Evolutionary conservation across 2,888 invertebrate species (phyloP).

Genomic region (Acholoe squamosa): DNA sequence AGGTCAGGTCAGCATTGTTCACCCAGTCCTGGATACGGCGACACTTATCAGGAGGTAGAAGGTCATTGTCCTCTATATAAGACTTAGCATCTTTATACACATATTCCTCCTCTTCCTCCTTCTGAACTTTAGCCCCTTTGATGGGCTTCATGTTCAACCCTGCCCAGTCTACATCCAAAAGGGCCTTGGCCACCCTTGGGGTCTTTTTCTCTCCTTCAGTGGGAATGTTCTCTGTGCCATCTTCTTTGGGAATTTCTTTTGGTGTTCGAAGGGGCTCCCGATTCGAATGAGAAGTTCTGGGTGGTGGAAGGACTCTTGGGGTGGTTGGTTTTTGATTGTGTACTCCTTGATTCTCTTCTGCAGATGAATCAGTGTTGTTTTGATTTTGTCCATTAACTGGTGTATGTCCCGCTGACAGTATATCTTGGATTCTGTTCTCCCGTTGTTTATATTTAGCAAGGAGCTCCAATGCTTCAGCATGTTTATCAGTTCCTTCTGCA

Average conservation of each 20-base stretch:
- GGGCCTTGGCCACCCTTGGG: not conserved
- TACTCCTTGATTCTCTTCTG: not conserved
- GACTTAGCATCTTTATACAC: not conserved
- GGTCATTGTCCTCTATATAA: slow-evolving; percentile 21
- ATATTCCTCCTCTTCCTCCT: not conserved
- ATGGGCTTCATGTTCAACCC: not conserved
- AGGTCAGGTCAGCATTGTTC: not conserved
- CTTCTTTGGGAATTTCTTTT: not conserved
- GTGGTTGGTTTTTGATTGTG: not conserved
- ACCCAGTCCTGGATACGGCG: slow-evolving; percentile 48
- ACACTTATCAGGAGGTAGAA: slow-evolving; percentile 8
- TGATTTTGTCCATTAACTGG: not conserved
- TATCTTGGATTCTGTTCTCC: not conserved
- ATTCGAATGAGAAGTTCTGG: not conserved
- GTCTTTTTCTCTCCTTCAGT: not conserved
- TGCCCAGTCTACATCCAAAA: not conserved
- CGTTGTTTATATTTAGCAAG: slow-evolving; percentile 11
- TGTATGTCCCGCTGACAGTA: not conserved
- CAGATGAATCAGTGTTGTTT: not conserved
- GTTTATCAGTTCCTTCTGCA: not conserved
- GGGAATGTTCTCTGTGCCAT: not conserved
- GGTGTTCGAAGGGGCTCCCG: too few relatives aligned
- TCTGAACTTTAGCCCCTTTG: not conserved
- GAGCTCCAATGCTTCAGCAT: not conserved
- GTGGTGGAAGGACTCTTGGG: not conserved